These are phyloP conservation scores for Acinonyx jubatus DNA, from an alignment of 2,113 vertebrate genomes.

Conservation along the genomic window DNA sequence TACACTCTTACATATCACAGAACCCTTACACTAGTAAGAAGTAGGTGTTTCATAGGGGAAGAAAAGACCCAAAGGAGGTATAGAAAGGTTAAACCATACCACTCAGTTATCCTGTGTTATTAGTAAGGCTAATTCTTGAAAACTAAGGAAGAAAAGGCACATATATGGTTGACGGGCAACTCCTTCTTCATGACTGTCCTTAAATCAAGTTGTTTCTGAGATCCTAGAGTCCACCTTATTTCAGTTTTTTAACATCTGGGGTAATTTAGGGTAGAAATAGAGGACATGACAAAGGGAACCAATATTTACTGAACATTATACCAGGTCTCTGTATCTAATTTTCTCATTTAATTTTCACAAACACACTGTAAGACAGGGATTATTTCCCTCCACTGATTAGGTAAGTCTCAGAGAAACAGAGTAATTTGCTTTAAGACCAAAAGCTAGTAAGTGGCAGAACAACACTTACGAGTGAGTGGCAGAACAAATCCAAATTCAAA, in stretches of 20 bases:
- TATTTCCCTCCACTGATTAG: neutral
- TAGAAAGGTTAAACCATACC: neutral
- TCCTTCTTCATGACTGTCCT: neutral
- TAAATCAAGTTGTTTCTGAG: neutral
- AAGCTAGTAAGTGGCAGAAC: neutral
- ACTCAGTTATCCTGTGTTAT: neutral
- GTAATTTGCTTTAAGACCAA: neutral
- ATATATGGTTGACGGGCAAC: neutral
- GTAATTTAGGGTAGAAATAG: neutral
- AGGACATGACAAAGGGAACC: neutral
- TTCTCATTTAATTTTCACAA: conserved; percentile 16
- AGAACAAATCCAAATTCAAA: neutral
- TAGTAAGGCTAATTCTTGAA: neutral
- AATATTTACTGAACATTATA: neutral
- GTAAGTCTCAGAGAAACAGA: neutral
- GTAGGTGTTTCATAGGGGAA: neutral
- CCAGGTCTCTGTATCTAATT: neutral
- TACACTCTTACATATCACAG: neutral
- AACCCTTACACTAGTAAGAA: neutral
- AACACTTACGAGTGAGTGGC: neutral
- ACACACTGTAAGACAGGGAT: neutral
- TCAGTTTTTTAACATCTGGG: neutral
- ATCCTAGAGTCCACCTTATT: neutral
- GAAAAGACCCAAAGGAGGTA: neutral
- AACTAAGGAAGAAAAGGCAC: neutral